phyloP scores from a whole-genome alignment of 1,140 invertebrate genomes.

The Lasioglossum baleicum region DNA sequence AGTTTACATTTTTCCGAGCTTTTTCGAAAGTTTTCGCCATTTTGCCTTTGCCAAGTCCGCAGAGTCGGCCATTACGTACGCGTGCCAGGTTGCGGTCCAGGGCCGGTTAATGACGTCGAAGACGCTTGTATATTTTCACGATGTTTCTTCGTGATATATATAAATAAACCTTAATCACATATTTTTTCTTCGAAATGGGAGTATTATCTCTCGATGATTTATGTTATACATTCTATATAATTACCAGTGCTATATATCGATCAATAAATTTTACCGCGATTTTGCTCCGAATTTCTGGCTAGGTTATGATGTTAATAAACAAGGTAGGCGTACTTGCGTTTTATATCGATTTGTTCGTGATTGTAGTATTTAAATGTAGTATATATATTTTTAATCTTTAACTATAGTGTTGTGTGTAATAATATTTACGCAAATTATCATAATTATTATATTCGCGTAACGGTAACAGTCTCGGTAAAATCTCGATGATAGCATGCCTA shows the following conservation, averaged over 20 bases:
- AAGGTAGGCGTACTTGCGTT: background rate
- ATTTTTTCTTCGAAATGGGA: too few relatives aligned
- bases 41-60: constrained; percentile 71
- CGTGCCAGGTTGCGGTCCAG: constrained; percentile 57
- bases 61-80: constrained; percentile 77
- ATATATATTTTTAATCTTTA: background rate
- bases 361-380: background rate
- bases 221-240: background rate
- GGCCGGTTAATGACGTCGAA: constrained; percentile 50
- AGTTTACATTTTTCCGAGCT: constrained; percentile 43
- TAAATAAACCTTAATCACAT: too few relatives aligned
- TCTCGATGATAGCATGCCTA: too few relatives aligned
- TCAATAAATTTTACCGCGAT: background rate
- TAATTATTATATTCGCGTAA: background rate
- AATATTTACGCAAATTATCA: too few relatives aligned
- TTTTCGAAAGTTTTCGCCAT: constrained; percentile 74
- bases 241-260: background rate
- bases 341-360: background rate
- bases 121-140: background rate
- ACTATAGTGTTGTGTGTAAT: too few relatives aligned
- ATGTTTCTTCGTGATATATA: background rate
- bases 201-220: too few relatives aligned
- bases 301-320: background rate
- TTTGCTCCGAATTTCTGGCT: background rate
- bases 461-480: too few relatives aligned